Evolutionary conservation across 2,888 invertebrate species (phyloP).

Genomic region (Bugula neritina): DNA sequence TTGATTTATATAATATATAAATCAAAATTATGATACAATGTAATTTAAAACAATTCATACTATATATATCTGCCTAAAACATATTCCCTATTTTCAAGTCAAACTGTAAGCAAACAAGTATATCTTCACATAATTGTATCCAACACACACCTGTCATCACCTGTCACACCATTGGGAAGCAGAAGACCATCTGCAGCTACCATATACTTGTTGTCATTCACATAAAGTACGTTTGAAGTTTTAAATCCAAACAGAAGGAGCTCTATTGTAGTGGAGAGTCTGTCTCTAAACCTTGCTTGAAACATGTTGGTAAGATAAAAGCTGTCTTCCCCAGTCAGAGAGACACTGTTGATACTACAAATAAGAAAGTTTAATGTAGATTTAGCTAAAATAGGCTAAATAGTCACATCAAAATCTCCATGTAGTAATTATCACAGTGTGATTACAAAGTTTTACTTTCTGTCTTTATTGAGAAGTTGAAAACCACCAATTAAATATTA

Average conservation of each 20-base stretch:
- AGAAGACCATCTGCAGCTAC: neutral
- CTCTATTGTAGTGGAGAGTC: neutral
- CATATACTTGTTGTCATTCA: neutral
- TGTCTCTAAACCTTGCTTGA: neutral
- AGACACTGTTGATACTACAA: slow-evolving; percentile 4
- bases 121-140: neutral
- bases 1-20: too few species aligned
- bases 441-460: too few species aligned
- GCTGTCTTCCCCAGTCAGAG: neutral
- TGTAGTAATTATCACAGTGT: too few species aligned
- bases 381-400: too few species aligned
- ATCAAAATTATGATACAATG: too few species aligned
- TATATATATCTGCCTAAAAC: too few species aligned
- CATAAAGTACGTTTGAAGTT: neutral
- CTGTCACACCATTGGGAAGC: neutral
- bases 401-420: too few species aligned
- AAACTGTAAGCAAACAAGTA: neutral
- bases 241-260: neutral
- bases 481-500: too few species aligned
- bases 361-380: too few species aligned
- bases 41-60: too few species aligned
- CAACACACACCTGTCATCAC: neutral
- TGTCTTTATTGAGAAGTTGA: too few species aligned
- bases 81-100: neutral
- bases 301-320: slow-evolving; percentile 1